Percentiles rank a stretch among this genome's conserved stretches.
These are phyloP conservation scores for Xestobium rufovillosum DNA, from an alignment of 2,888 invertebrate species.

Conservation along the genomic window DNA sequence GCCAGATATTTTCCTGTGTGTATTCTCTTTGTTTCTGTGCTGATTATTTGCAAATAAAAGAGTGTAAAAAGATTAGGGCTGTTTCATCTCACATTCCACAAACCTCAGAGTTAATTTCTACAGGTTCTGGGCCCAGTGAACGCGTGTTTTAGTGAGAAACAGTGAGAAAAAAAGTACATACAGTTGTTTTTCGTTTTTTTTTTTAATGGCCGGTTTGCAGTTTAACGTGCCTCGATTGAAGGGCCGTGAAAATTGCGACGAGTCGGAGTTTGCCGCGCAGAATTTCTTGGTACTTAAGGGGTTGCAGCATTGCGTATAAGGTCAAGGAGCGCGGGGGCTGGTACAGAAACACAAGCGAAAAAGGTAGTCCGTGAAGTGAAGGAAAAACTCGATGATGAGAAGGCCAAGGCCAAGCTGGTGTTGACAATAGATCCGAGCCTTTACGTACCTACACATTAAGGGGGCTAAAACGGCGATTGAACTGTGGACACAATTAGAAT, in stretches of 20 bases:
- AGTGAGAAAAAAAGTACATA: background rate
- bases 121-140: conserved; percentile 1
- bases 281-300: conserved; percentile 2
- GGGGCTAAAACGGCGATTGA: too few relatives aligned
- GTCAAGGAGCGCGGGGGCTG: background rate
- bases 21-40: too few relatives aligned
- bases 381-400: background rate
- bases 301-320: conserved; percentile 3
- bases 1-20: too few relatives aligned
- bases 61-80: too few relatives aligned
- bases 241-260: conserved; percentile 3
- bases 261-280: conserved; percentile 1
- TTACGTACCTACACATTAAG: too few relatives aligned
- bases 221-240: conserved; percentile 1
- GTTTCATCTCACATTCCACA: too few relatives aligned
- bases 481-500: too few relatives aligned
- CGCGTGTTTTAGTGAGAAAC: background rate
- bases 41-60: too few relatives aligned
- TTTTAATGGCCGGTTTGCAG: conserved; percentile 2
- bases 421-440: background rate
- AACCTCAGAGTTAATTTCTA: too few relatives aligned
- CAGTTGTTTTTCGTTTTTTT: background rate
- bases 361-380: conserved; percentile 1
- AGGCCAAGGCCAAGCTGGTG: conserved; percentile 2
- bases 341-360: too few relatives aligned